A percentile compares a stretch with the other conserved stretches of the same genome.
These are phyloP conservation scores for Desmodus rotundus DNA, from an alignment of 2,113 vertebrate genomes.

Conservation along the genomic window DNA sequence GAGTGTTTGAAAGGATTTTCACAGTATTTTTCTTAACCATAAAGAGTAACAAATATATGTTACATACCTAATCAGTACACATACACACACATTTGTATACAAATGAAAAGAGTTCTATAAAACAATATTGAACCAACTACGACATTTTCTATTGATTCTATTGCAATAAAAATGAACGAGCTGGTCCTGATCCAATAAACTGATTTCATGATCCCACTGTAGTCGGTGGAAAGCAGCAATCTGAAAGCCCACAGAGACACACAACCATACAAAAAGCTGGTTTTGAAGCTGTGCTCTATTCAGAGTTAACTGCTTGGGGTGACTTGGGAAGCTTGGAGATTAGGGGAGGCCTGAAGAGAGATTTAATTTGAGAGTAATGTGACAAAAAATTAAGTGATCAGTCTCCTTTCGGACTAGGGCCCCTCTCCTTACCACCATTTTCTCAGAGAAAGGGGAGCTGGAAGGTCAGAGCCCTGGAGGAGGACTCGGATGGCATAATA, in stretches of 20 bases:
- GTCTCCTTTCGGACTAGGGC: background rate
- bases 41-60: constrained; percentile 3
- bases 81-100: background rate
- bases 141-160: constrained; percentile 14
- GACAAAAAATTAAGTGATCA: background rate
- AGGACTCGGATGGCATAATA: background rate
- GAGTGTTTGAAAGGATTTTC: background rate
- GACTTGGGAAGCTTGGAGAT: background rate
- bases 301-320: background rate
- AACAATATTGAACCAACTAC: background rate
- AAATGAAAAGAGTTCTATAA: constrained; percentile 6
- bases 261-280: background rate
- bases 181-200: background rate
- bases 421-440: background rate
- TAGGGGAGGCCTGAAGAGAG: background rate
- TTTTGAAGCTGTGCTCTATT: background rate
- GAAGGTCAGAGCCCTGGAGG: background rate
- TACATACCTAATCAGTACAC: background rate
- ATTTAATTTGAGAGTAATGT: background rate
- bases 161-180: background rate
- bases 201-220: background rate
- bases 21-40: background rate
- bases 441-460: background rate
- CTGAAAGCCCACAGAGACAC: background rate
- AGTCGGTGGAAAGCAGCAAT: background rate